Percentiles rank a stretch among this genome's conserved stretches.
Evolutionary conservation across 2,113 vertebrate species (phyloP).

Genomic region (Corvus hawaiiensis): DNA sequence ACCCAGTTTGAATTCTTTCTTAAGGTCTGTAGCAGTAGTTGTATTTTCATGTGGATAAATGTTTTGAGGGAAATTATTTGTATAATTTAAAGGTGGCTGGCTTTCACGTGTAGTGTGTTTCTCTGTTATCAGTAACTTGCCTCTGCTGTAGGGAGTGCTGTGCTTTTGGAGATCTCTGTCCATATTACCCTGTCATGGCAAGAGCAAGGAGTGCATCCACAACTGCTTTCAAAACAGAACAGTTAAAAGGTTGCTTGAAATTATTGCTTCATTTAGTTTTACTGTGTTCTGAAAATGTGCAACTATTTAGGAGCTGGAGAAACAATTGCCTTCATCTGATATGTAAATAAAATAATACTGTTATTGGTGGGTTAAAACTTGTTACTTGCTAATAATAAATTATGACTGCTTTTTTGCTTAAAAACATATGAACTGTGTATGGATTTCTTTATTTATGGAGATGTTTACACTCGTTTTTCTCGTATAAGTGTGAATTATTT

Average conservation of each 20-base stretch:
- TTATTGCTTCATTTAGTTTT: neutral
- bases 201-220: neutral
- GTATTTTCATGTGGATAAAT: neutral
- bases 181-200: neutral
- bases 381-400: neutral
- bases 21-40: neutral
- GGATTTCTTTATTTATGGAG: conserved; percentile 15
- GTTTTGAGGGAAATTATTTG: neutral
- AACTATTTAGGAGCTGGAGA: neutral
- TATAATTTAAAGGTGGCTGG: neutral
- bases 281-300: neutral
- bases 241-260: neutral
- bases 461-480: neutral
- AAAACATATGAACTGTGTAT: neutral
- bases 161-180: neutral
- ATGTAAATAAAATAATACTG: conserved; percentile 25
- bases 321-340: neutral
- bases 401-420: neutral
- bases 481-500: conserved; percentile 4
- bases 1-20: neutral
- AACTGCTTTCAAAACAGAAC: neutral
- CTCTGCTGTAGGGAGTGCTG: neutral
- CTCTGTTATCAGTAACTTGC: neutral
- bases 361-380: neutral
- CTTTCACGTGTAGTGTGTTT: neutral